phyloP scores from a whole-genome alignment of 2,797 vertebrate genomes.

The Pipistrellus pipistrellus region DNA sequence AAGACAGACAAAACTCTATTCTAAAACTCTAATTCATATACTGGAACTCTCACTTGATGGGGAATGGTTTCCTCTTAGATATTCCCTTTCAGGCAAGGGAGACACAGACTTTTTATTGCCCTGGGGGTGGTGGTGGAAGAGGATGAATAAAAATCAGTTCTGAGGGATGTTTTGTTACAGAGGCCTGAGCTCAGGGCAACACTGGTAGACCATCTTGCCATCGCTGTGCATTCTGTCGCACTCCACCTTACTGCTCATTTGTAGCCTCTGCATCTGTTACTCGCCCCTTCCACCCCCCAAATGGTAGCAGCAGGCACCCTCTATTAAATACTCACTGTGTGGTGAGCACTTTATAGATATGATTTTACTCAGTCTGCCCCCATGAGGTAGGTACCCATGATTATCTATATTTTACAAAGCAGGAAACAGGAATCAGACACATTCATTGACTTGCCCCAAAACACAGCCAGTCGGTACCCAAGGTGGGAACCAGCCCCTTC shows the following conservation, averaged over 20 bases:
- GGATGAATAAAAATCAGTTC: neutral
- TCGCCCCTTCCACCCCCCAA: too few relatives aligned
- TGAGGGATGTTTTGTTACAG: neutral
- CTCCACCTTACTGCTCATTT: neutral
- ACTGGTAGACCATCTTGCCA: neutral
- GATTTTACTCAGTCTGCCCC: neutral
- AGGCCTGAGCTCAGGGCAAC: neutral
- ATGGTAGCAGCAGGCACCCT: neutral
- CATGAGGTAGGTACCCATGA: neutral
- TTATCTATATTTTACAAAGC: neutral
- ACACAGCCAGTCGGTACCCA: neutral
- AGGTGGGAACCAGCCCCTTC: neutral
- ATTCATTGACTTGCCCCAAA: neutral
- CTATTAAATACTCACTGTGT: neutral
- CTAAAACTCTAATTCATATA: neutral
- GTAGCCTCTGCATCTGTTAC: neutral
- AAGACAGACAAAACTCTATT: neutral
- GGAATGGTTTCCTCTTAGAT: neutral
- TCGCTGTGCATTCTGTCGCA: fast-evolving
- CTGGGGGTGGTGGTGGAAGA: fast-evolving
- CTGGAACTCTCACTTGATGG: neutral
- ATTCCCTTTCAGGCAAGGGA: slow-evolving; percentile 17
- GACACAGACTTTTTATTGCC: neutral
- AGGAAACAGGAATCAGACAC: slow-evolving; percentile 15
- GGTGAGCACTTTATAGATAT: neutral